These are phyloP conservation scores for Ammodytes dubius DNA, from an alignment of 2,113 vertebrate species.

Conservation along the genomic window DNA sequence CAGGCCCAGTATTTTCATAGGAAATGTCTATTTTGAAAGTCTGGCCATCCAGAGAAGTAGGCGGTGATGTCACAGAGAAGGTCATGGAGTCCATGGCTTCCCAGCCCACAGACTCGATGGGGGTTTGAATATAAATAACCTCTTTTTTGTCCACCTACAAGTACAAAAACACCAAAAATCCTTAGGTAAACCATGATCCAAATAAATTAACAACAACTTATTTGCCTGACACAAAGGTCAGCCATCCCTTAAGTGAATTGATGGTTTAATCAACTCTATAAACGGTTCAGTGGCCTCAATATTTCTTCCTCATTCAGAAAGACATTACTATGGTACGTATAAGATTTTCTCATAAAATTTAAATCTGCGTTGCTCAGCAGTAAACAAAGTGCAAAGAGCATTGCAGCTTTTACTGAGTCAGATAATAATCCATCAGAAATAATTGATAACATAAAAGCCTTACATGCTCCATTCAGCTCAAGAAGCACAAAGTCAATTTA, in stretches of 20 bases:
- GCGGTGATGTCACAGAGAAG: conserved; percentile 87
- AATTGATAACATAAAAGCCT: conserved; percentile 59
- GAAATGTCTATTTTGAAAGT: conserved; percentile 89
- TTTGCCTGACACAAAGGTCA: conserved; percentile 19
- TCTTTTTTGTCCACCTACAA: conserved; percentile 87
- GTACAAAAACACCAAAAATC: conserved; percentile 39
- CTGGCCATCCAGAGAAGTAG: conserved; percentile 85
- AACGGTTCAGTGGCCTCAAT: neutral
- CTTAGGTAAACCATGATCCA: neutral
- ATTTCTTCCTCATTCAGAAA: neutral
- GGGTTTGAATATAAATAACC: conserved; percentile 86
- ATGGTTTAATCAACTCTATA: conserved; percentile 7
- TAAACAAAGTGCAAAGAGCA: conserved; percentile 33
- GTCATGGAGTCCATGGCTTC: conserved; percentile 87
- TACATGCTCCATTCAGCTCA: conserved; percentile 37
- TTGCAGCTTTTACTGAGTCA: conserved; percentile 15
- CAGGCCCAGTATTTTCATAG: conserved; percentile 86
- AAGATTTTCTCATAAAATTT: conserved; percentile 30
- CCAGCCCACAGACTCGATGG: conserved; percentile 83
- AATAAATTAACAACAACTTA: conserved; percentile 6
- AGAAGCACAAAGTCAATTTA: conserved; percentile 32
- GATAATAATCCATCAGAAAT: conserved; percentile 44
- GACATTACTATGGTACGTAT: neutral
- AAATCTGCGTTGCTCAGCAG: conserved; percentile 33
- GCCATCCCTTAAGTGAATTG: conserved; percentile 11